Evolutionary conservation across 2,888 invertebrate species (phyloP), one percentile per base, ranked within the genome.

Genomic region (Drosophila meridiana): DNA sequence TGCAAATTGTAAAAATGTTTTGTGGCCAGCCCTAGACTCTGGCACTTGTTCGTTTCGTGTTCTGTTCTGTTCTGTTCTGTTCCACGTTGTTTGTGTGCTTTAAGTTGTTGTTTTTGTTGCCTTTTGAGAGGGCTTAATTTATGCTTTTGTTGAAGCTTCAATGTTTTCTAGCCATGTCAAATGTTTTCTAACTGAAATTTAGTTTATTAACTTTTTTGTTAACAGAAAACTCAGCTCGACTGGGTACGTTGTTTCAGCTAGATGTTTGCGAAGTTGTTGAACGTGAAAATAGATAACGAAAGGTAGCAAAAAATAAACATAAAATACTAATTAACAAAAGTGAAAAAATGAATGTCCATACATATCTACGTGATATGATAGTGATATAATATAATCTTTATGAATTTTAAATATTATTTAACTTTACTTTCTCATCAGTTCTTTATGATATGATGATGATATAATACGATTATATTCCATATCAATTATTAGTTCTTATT

Each of bases 1-100:
- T 45, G 68, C 76, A 68, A 68, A 62, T 79, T 71, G 71, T 78
- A 79, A 53, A 74, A 79, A 79, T 70, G 67, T 62, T 70, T 78
- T 75, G 70, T 65, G 66, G 61, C 28, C 65, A 63, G 76, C 58
- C 60, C 67, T 63, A 50, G 38, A 40, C 32, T n/a, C 36, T 28
- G 20, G 47, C 20, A 60, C 45, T 70, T 70, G 75, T 67, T 63
- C 50, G 2, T 14, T 9, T 48, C 48, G 48, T 48, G 48, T 48
- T 48, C 48, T 32, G 50, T 50, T 48, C 30, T 32, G 50, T 50
- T 48, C 30, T 38, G 38, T 38, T 36, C 20, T 20, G 40, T 8
- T 28, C 13, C 13, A 14, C 7, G 11, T 20, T 52, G 52, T 56
- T 56, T 56, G 38, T 30, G 40, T 40, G 32, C 56, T 75, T 71